Evolutionary conservation across 2,888 invertebrate genomes (phyloP).

Genomic region (Cabera pusaria): DNA sequence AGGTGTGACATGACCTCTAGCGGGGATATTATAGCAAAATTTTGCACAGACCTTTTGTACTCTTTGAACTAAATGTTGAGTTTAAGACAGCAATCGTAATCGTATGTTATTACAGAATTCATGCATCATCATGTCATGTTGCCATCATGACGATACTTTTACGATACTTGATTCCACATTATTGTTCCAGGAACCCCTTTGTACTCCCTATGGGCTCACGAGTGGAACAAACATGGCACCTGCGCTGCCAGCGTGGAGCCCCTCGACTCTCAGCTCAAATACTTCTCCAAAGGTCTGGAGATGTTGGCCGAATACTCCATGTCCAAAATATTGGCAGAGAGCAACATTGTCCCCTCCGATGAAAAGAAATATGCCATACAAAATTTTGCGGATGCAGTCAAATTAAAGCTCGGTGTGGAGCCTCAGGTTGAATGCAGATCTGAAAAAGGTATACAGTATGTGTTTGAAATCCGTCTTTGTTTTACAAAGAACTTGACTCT

Average conservation of each 20-base stretch:
- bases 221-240: slow-evolving; percentile 92
- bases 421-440: slow-evolving; percentile 85
- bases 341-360: slow-evolving; percentile 75
- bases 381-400: slow-evolving; percentile 58
- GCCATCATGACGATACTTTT: too few relatives aligned
- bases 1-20: too few relatives aligned
- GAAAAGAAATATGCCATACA: slow-evolving; percentile 24
- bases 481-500: slow-evolving; percentile 86
- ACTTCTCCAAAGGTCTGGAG: slow-evolving; percentile 85
- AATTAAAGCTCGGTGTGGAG: slow-evolving; percentile 77
- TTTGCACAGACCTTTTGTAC: too few relatives aligned
- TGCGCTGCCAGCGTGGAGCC: slow-evolving; percentile 84
- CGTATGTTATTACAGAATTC: too few relatives aligned
- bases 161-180: too few relatives aligned
- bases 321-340: slow-evolving; percentile 78
- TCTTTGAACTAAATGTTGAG: too few relatives aligned
- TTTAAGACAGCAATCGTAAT: too few relatives aligned
- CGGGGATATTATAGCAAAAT: too few relatives aligned
- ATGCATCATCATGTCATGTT: too few relatives aligned
- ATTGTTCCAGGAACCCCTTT: slow-evolving; percentile 54
- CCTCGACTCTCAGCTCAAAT: slow-evolving; percentile 85
- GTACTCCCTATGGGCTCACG: slow-evolving; percentile 89
- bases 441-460: slow-evolving; percentile 78
- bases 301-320: slow-evolving; percentile 85
- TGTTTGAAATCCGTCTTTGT: slow-evolving; percentile 89